A percentile compares a stretch with the other conserved stretches of the same genome.
These are phyloP conservation scores for Clamator glandarius DNA, from an alignment of 2,797 vertebrate species.

Conservation along the genomic window DNA sequence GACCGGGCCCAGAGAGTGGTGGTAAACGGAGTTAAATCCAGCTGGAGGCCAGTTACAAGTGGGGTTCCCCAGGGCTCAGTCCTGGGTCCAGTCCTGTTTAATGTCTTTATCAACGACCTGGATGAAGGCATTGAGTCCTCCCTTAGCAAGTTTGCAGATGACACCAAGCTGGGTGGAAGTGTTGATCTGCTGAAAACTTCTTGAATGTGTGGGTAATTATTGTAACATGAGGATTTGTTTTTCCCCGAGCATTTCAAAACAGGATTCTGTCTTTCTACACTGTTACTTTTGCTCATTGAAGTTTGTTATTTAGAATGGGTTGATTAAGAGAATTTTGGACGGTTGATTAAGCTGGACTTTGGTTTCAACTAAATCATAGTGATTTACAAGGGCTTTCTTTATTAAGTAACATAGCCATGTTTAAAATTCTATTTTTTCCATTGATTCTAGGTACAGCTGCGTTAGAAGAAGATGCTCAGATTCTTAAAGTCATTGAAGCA, in stretches of 20 bases:
- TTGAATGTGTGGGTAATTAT: not conserved
- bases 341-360: not conserved
- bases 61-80: too few relatives aligned
- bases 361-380: not conserved
- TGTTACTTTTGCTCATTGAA: not conserved
- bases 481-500: constrained; percentile 98
- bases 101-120: too few relatives aligned
- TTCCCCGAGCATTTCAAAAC: not conserved
- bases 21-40: too few relatives aligned
- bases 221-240: not conserved
- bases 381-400: not conserved
- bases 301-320: not conserved
- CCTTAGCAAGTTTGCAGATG: too few relatives aligned
- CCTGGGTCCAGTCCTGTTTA: too few relatives aligned
- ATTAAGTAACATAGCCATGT: not conserved
- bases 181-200: not conserved
- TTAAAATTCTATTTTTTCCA: not conserved
- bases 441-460: constrained; percentile 90
- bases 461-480: constrained; percentile 97
- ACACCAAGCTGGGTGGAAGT: too few relatives aligned
- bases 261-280: not conserved
- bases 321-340: not conserved
- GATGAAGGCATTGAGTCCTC: too few relatives aligned
- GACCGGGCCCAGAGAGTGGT: too few relatives aligned
- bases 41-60: too few relatives aligned